phyloP scores from a whole-genome alignment of 2,888 invertebrate species.

The Noctua comes region DNA sequence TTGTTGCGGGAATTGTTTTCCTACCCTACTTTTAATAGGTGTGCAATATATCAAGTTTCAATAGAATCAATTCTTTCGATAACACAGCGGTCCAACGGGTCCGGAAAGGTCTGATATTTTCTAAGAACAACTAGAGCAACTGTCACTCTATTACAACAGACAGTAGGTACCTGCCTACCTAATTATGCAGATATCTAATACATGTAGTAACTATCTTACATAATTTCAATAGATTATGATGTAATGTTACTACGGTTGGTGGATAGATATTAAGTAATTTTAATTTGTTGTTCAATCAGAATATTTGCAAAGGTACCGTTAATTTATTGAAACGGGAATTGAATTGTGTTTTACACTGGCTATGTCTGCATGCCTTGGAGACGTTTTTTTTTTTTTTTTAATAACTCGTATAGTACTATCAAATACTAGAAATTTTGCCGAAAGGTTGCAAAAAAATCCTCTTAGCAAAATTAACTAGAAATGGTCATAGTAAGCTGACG shows the following conservation, averaged over 20 bases:
- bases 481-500: not conserved
- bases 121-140: constrained; percentile 37
- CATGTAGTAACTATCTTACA: constrained; percentile 58
- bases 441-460: not conserved
- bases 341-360: not conserved
- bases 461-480: not conserved
- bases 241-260: constrained; percentile 41
- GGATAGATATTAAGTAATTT: constrained; percentile 31
- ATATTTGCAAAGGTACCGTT: constrained; percentile 5
- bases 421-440: not conserved
- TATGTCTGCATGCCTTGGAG: not conserved
- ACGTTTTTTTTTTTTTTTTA: not conserved
- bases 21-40: not conserved
- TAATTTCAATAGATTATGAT: constrained; percentile 42
- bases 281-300: constrained; percentile 34
- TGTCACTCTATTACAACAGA: constrained; percentile 46
- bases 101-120: constrained; percentile 18
- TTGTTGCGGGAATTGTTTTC: not conserved
- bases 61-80: not conserved
- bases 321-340: not conserved
- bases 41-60: not conserved
- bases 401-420: not conserved
- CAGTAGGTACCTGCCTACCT: constrained; percentile 25
- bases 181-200: constrained; percentile 55
- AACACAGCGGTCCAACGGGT: constrained; percentile 3